Evolutionary conservation across 2,888 invertebrate genomes (phyloP), one percentile per base, ranked within the genome.

Genomic region (Luperina testacea): DNA sequence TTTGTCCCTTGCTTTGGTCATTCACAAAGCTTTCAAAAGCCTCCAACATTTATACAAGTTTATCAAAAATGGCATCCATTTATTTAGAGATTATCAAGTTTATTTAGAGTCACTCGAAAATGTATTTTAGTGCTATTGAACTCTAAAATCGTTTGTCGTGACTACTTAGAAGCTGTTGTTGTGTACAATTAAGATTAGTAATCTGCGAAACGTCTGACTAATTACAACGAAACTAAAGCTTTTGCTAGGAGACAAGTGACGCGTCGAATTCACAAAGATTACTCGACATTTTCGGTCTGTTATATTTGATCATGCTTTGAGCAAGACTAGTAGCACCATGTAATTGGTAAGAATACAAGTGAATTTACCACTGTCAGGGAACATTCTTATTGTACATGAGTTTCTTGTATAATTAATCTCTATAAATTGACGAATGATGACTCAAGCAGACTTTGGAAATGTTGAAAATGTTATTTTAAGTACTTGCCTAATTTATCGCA

Each of bases 141-240:
- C 65, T 51, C 38, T 69, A 74, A 61, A 72, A 75, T 59, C 48
- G 9, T 38, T 32, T 32, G 45, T 65, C 6, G 38, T 7, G 45
- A 45, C 61, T 67, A n/a, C 61, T 71, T 59, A 27, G 45, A 63
- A 20, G 64, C 53, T 73, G 65, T 64, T 68, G 32, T 57, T 51
- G 11, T 64, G 15, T 80, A 71, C 17, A 73, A 74, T 42, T 57
- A 67, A 73, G 65, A 65, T 32, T 67, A 61, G 7, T 81, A 68
- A 73, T 77, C 61, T 65, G 6, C 42, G 57, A 77, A 76, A 76
- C 70, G 74, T 51, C 72, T 63, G 45, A 75, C 65, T 83, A 88
- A 87, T 87, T 83, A 81, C 48, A 77, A 78, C n/a, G 45, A 80
- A 80, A 85, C 71, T 57, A 61, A 79, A 85, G 81, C 63, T 81